A percentile compares a stretch with the other conserved stretches of the same genome.
Evolutionary conservation across 1,140 invertebrate species (phyloP).

Genomic region (Holotrichia oblita): DNA sequence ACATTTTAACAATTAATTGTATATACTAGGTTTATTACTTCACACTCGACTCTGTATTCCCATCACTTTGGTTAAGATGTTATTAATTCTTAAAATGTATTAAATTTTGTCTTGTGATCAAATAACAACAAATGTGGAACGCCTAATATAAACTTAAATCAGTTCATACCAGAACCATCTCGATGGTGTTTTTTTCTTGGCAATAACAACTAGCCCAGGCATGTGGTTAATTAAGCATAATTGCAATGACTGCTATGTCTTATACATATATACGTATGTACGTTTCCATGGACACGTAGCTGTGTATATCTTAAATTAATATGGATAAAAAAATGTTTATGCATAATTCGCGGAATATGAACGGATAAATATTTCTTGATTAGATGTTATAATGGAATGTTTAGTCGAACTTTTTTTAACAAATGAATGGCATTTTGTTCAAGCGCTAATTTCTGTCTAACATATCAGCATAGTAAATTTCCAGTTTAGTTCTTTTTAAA

Average conservation of each 20-base stretch:
- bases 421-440: no score
- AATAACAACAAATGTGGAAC: not conserved
- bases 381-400: no score
- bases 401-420: no score
- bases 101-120: not conserved
- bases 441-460: no score
- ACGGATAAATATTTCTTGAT: no score
- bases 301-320: slow-evolving; percentile 10
- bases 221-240: slow-evolving; percentile 23
- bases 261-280: not conserved
- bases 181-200: slow-evolving; percentile 4
- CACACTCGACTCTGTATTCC: no score
- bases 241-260: slow-evolving; percentile 4
- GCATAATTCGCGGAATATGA: not conserved
- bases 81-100: not conserved
- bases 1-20: no score
- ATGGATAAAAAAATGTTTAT: slow-evolving; percentile 7
- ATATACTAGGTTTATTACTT: no score
- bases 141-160: not conserved
- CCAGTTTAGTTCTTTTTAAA: no score
- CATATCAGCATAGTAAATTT: no score
- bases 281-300: not conserved
- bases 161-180: slow-evolving; percentile 17
- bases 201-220: slow-evolving; percentile 3
- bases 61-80: no score